Percentiles rank a stretch among this genome's conserved stretches.
These are phyloP conservation scores for Phrynosoma blainvillii DNA, from an alignment of 2,113 vertebrate genomes.

Conservation along the genomic window DNA sequence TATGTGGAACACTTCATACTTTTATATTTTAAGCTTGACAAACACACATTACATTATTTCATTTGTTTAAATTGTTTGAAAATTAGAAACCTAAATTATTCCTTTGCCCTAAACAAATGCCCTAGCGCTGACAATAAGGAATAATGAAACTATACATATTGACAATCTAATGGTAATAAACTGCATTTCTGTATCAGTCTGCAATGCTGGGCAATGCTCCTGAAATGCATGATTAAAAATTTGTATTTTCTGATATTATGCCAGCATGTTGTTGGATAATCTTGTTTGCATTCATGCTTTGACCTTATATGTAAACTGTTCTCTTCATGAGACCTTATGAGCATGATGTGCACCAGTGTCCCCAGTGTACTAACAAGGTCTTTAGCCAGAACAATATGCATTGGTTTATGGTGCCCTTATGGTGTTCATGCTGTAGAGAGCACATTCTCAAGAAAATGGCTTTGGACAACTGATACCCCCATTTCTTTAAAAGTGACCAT, in stretches of 20 bases:
- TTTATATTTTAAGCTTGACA: no score
- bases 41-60: no score
- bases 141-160: neutral
- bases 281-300: neutral
- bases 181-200: neutral
- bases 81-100: no score
- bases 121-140: neutral
- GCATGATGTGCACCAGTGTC: neutral
- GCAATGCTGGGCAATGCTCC: neutral
- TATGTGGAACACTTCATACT: no score
- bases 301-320: neutral
- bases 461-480: neutral
- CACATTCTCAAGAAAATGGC: no score
- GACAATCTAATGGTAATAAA: neutral
- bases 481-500: neutral
- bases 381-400: neutral
- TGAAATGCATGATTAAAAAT: neutral
- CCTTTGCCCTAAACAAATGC: no score
- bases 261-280: neutral
- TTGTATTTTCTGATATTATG: neutral
- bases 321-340: no score
- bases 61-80: no score
- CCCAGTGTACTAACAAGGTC: neutral
- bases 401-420: neutral
- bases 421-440: no score